A percentile compares a stretch with the other conserved stretches of the same genome.
phyloP scores from a whole-genome alignment of 92 coral and sea anemone genomes.

The Epizoanthus fatuus region DNA sequence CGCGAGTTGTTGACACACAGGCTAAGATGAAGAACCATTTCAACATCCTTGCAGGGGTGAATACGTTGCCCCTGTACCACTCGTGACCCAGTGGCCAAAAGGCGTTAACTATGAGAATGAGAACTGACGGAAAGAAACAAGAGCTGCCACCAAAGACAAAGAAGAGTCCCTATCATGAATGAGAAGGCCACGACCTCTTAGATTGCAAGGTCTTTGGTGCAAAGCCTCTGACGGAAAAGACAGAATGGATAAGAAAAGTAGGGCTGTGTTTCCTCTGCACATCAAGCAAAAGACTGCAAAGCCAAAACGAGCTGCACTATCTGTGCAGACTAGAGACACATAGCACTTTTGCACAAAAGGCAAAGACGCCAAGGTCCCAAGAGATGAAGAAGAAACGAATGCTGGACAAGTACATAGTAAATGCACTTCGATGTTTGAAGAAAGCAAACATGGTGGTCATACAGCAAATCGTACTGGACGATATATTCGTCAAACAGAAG shows the following conservation, averaged over 20 bases:
- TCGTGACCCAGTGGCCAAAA: neutral
- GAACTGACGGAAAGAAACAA: neutral
- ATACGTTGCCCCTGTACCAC: too few species aligned
- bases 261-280: conserved; percentile 5
- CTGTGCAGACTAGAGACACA: conserved; percentile 1
- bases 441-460: conserved; percentile 38
- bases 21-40: conserved; percentile 41
- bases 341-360: conserved; percentile 32
- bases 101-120: neutral
- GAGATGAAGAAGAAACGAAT: too few species aligned
- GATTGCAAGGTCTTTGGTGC: conserved; percentile 1
- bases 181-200: neutral
- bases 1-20: conserved; percentile 30
- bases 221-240: neutral
- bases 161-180: neutral
- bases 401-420: conserved; percentile 19
- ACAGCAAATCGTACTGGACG: conserved; percentile 60
- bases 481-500: conserved; percentile 44
- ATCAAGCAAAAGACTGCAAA: neutral
- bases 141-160: neutral
- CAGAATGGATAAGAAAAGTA: neutral
- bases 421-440: conserved; percentile 38
- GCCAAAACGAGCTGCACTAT: too few species aligned
- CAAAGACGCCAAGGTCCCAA: neutral
- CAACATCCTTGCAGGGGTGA: conserved; percentile 21